Evolutionary conservation across 2,113 vertebrate genomes (phyloP).

Genomic region (Sporophila hypoxantha): DNA sequence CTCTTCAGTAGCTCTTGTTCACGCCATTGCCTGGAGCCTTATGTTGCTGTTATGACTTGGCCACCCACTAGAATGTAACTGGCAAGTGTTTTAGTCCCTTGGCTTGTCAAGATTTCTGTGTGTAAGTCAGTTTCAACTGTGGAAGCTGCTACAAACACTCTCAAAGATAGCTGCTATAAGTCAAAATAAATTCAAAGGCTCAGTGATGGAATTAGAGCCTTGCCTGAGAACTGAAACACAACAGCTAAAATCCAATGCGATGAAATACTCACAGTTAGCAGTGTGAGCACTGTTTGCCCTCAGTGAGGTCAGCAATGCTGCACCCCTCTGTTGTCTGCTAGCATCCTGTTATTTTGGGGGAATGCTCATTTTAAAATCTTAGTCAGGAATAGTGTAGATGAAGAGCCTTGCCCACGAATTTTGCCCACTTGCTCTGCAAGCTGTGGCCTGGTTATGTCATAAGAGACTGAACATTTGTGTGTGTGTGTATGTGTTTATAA

Average conservation of each 20-base stretch:
- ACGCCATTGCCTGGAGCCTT: neutral
- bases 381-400: neutral
- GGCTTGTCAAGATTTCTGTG: neutral
- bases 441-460: neutral
- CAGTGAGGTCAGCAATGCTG: neutral
- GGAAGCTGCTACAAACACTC: neutral
- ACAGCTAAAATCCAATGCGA: neutral
- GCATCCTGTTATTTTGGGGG: neutral
- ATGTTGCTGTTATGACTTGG: neutral
- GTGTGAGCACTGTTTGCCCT: neutral
- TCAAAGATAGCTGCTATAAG: neutral
- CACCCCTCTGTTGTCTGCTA: neutral
- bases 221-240: neutral
- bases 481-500: neutral
- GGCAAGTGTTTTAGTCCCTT: conserved; percentile 2
- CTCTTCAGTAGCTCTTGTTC: neutral
- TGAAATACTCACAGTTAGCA: neutral
- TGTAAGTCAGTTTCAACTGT: neutral
- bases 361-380: neutral
- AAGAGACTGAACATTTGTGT: neutral
- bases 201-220: neutral
- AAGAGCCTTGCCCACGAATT: neutral
- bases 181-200: neutral
- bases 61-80: neutral
- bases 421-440: neutral